Evolutionary conservation across 2,113 vertebrate genomes (phyloP), one percentile per base, ranked within the genome.

Genomic region (Eulemur macaco): DNA sequence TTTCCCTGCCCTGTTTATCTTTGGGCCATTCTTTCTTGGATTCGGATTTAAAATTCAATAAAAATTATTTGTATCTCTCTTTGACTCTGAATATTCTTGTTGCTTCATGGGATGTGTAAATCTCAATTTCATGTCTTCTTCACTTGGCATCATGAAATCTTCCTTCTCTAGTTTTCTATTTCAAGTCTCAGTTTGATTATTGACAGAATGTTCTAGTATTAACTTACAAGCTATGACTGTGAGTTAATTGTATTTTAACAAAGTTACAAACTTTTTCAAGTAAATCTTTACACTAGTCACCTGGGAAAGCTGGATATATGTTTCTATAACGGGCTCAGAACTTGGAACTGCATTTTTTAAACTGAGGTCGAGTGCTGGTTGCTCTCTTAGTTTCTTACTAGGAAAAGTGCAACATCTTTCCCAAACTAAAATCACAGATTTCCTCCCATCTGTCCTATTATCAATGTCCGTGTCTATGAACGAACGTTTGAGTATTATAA

Each of bases 201-300:
- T 76, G 58, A 74, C 84, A 84, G 85, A 78, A 31, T 81, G 17
- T 81, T 63, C 88, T 56, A 23, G 14, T 64, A 15, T 94, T 92
- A 89, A 42, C 37, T 85, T 81, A 45, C 14, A 39, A 91, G 45
- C 34, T 58, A 10, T 64, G 31, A 77, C 50, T 69, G 17, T 73
- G 92, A 73, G 74, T 93, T 92, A 63, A 50, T 86, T 89, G 25
- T 54, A 17, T 92, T 87, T 23, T 90, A 87, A 87, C 27, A 86
- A 82, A 94, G 63, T 54, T 37, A 63, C 9, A 45, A 69, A 71
- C 4, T 29, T 39, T 68, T 1, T 84, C 37, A 76, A 47, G 45
- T 89, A 81, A 92, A 90, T 60, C 47, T 76, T 89, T 58, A 68
- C 31, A 42, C 1, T 6, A 5, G 8, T 95, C n/a, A n/a, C 73